Evolutionary conservation across 2,113 vertebrate genomes (phyloP).

Genomic region (Pagrus major): DNA sequence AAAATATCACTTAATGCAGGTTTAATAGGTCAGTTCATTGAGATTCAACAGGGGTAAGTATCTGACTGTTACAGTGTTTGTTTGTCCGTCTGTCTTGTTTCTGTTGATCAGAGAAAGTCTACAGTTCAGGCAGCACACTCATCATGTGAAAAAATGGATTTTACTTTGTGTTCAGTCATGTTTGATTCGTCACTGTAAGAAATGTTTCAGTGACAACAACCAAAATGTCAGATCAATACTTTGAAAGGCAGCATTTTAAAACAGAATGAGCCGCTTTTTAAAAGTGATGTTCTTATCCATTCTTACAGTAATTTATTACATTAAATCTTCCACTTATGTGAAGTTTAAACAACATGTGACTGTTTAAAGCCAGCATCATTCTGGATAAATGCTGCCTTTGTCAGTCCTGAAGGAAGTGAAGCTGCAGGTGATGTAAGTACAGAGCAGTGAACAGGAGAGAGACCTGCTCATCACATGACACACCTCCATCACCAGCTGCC

Average conservation of each 20-base stretch:
- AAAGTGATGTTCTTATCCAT: background rate
- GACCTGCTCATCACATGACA: slow-evolving; percentile 43
- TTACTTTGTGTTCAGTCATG: slow-evolving; percentile 16
- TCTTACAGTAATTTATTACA: background rate
- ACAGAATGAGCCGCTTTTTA: slow-evolving; percentile 2
- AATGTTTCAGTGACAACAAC: slow-evolving; percentile 1
- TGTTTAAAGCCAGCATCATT: slow-evolving; percentile 26
- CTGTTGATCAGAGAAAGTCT: background rate
- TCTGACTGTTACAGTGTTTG: background rate
- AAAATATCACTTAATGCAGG: too few relatives aligned
- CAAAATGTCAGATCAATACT: slow-evolving; percentile 40
- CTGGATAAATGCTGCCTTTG: slow-evolving; percentile 68
- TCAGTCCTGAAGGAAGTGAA: slow-evolving; percentile 78
- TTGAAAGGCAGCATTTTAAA: slow-evolving; percentile 70
- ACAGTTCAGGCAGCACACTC: background rate
- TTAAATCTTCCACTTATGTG: background rate
- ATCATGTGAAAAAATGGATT: slow-evolving; percentile 1
- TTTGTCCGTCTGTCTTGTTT: background rate
- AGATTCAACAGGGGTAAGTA: too few relatives aligned
- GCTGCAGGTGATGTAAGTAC: slow-evolving; percentile 83
- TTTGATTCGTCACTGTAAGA: background rate
- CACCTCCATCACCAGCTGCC: background rate
- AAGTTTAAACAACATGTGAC: too few relatives aligned
- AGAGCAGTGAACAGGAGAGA: slow-evolving; percentile 67
- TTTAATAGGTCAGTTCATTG: too few relatives aligned